Evolutionary conservation across 35 echinoderm and acorn worm species (phyloP), one percentile per base, ranked within the genome.

Genomic region (Heliocidaris tuberculata): DNA sequence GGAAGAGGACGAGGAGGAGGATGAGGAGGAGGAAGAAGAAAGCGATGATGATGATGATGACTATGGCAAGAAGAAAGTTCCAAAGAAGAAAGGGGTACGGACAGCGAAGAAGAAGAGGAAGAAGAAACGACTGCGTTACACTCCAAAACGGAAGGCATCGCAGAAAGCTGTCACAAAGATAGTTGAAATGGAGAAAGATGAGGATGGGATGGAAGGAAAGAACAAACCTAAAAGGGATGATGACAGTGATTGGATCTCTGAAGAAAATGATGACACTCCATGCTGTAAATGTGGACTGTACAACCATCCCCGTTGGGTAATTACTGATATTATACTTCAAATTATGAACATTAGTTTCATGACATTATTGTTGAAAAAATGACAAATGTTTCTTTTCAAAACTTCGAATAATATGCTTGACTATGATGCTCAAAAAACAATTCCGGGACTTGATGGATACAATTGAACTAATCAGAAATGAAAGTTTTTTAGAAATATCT

Each of bases 211-310:
- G 32, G 92, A 13, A 12, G 32, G 90, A 21, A 90, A 95, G 30
- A 85, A 95, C n/a, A 71, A 86, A 31, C 60, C 59, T 19, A 59
- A 94, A 15, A 65, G 96, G 94, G 48, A 85, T 32, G 94, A 54
- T 70, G 92, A 65, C 50, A 90, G 85, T 30, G 70, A 95, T 7
- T 52, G 86, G 32, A 61, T 94, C 47, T 71, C 95, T 30, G 89
- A 96, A 50, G 97, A 96, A 85, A 94, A 97, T 31, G 94, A 96
- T 94, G 97, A 98, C 59, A 95, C 94, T 31, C 97, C 97, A 5
- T 98, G 97, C 85, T 94, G 95, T 47, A 98, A 98, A 95, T 98
- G 97, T 96, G 95, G 95, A 31, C 88, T 96, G 48, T 98, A 98
- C 86, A 97, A 97, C 78, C 97, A 98, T 94, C 97, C 97, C 31